Percentiles rank a stretch among this genome's conserved stretches.
phyloP scores from a whole-genome alignment of 2,113 vertebrate species.

The Rhinogobius similis region DNA sequence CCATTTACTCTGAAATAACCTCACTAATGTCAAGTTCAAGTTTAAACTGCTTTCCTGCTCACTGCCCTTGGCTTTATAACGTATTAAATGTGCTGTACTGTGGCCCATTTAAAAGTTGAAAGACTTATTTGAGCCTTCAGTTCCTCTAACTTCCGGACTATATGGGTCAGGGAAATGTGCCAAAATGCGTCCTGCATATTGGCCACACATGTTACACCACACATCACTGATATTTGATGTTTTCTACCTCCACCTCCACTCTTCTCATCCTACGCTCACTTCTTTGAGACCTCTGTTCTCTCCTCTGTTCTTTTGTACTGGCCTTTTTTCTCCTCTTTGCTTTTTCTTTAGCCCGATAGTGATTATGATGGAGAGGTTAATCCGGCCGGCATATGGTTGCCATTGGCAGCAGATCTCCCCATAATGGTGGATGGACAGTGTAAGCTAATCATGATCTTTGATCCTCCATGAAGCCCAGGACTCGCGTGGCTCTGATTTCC shows the following conservation, averaged over 20 bases:
- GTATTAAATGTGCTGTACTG: conserved; percentile 60
- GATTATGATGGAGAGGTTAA: conserved; percentile 72
- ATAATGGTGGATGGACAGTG: conserved; percentile 67
- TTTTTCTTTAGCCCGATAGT: conserved; percentile 44
- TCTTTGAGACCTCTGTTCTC: conserved; percentile 24
- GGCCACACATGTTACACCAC: conserved; percentile 67
- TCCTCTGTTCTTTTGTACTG: conserved; percentile 11
- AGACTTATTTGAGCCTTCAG: conserved; percentile 60
- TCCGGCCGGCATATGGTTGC: conserved; percentile 72
- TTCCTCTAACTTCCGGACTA: conserved; percentile 64
- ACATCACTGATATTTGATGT: conserved; percentile 67
- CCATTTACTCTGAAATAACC: not conserved
- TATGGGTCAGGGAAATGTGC: conserved; percentile 69
- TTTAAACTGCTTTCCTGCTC: conserved; percentile 14
- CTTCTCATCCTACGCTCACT: conserved; percentile 44
- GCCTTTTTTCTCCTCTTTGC: conserved; percentile 24
- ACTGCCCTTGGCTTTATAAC: conserved; percentile 51
- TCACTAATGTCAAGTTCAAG: not conserved
- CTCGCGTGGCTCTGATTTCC: conserved; percentile 73
- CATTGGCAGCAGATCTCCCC: conserved; percentile 65
- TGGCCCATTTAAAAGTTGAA: conserved; percentile 71
- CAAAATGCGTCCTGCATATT: conserved; percentile 68
- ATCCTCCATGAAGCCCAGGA: conserved; percentile 60
- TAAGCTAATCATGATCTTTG: conserved; percentile 76
- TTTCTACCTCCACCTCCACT: conserved; percentile 58